phyloP scores from a whole-genome alignment of 2,113 vertebrate genomes.

The Egretta garzetta region DNA sequence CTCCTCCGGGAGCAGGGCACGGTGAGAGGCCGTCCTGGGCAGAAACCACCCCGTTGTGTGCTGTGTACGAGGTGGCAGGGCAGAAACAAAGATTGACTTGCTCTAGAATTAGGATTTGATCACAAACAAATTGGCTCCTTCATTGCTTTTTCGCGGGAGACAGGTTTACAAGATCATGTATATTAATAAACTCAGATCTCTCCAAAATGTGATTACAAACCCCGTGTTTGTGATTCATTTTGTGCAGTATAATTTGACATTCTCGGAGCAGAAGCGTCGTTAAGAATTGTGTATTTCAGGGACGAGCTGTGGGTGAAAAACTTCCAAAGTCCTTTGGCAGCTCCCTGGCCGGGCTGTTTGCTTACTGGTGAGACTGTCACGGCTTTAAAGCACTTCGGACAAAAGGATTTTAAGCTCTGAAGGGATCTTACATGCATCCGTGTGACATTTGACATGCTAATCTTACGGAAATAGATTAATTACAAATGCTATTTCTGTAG shows the following conservation, averaged over 20 bases:
- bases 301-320: neutral
- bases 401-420: slow-evolving; percentile 11
- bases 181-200: neutral
- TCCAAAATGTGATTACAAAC: neutral
- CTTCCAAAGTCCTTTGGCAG: neutral
- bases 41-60: accelerated
- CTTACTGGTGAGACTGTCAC: neutral
- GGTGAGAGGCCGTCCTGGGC: neutral
- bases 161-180: neutral
- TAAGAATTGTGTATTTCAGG: neutral
- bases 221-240: neutral
- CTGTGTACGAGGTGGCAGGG: accelerated
- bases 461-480: slow-evolving; percentile 76
- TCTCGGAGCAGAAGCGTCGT: neutral
- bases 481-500: slow-evolving; percentile 73
- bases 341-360: neutral
- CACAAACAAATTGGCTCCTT: neutral
- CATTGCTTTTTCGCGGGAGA: neutral
- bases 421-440: slow-evolving; percentile 46
- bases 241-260: neutral
- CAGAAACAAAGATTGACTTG: neutral
- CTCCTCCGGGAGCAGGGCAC: neutral
- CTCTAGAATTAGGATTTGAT: neutral
- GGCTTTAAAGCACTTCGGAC: slow-evolving; percentile 8
- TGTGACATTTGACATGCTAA: slow-evolving; percentile 72